phyloP scores from a whole-genome alignment of 1,140 invertebrate genomes.

The Sesamia nonagrioides region DNA sequence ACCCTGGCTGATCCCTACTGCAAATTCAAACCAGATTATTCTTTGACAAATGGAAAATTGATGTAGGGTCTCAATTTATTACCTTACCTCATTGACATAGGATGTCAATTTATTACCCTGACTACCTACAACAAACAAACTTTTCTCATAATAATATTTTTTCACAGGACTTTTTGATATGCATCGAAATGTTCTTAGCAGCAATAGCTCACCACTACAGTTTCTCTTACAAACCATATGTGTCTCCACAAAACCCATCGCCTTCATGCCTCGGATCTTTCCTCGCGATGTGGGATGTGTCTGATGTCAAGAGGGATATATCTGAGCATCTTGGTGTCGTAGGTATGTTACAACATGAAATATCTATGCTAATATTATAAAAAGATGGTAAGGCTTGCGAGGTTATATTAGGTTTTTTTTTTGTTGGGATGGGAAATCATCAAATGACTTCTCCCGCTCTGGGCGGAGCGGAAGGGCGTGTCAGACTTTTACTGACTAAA shows the following conservation, averaged over 20 bases:
- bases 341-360: slow-evolving; percentile 84
- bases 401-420: too few relatives aligned
- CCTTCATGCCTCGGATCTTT: slow-evolving; percentile 89
- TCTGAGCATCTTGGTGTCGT: slow-evolving; percentile 97
- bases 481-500: too few relatives aligned
- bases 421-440: too few relatives aligned
- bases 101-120: too few relatives aligned
- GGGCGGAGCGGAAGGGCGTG: too few relatives aligned
- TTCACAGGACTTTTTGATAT: slow-evolving; percentile 96
- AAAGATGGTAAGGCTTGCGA: too few relatives aligned
- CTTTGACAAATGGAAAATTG: too few relatives aligned
- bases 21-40: too few relatives aligned
- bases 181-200: slow-evolving; percentile 99
- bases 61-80: background rate
- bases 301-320: slow-evolving; percentile 96
- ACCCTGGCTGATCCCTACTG: too few relatives aligned
- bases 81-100: background rate
- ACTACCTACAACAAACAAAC: too few relatives aligned
- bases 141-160: slow-evolving; percentile 47
- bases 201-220: slow-evolving; percentile 98
- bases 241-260: slow-evolving; percentile 85
- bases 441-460: too few relatives aligned
- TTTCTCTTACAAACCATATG: slow-evolving; percentile 96
- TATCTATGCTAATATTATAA: too few relatives aligned
- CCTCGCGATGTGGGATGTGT: slow-evolving; percentile 97